A percentile compares a stretch with the other conserved stretches of the same genome.
Conservation (phyloP, 2,888 invertebrate genomes). For the Cinara cedri region DNA sequence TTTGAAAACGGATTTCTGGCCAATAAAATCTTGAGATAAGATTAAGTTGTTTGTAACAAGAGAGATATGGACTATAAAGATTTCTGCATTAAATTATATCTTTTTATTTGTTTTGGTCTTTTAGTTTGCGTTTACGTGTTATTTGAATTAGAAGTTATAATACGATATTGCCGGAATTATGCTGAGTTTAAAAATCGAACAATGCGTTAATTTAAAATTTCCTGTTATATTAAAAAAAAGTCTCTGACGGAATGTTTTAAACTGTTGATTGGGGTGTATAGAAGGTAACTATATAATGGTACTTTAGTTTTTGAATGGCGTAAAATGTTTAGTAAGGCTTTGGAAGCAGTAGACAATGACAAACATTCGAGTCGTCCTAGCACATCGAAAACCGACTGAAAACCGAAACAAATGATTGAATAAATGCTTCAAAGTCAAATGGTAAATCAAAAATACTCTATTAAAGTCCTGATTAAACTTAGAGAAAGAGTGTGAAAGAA, state of each 20-base stretch:
- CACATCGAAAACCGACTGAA: background rate
- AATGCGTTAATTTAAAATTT: slow-evolving; percentile 29
- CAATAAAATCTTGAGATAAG: too few relatives aligned
- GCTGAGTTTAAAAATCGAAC: slow-evolving; percentile 27
- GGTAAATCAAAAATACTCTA: background rate
- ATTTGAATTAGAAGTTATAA: background rate
- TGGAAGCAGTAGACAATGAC: background rate
- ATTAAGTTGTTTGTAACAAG: too few relatives aligned
- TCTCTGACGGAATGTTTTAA: slow-evolving; percentile 28
- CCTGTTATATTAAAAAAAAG: slow-evolving; percentile 17
- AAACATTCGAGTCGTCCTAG: background rate
- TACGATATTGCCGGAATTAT: slow-evolving; percentile 26
- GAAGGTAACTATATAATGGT: slow-evolving; percentile 19
- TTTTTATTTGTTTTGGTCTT: background rate
- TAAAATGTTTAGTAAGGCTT: background rate
- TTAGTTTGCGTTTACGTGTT: background rate
- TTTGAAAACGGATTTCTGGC: too few relatives aligned
- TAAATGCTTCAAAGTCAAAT: too few relatives aligned
- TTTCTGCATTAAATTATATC: background rate
- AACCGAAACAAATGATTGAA: background rate
- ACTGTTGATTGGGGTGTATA: slow-evolving; percentile 26
- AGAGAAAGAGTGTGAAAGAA: too few relatives aligned
- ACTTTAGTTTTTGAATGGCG: background rate
- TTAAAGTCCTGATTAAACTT: too few relatives aligned
- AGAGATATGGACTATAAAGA: background rate